Percentiles rank a stretch among this genome's conserved stretches.
Evolutionary conservation across 2,113 vertebrate genomes (phyloP).

Genomic region (Epinephelus fuscoguttatus): DNA sequence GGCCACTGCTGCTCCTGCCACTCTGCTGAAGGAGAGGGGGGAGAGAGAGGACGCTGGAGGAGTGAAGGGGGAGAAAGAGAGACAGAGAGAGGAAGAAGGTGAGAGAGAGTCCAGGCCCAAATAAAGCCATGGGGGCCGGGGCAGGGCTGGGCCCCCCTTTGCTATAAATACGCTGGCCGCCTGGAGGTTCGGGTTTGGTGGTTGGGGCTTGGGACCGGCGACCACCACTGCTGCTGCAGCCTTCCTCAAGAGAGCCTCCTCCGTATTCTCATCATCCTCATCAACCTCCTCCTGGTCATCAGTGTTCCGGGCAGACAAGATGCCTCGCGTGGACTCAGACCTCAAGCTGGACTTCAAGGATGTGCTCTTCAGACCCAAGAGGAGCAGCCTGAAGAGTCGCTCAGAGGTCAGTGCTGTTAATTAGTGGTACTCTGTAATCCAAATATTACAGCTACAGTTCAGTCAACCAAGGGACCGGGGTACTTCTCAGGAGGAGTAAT

Average conservation of each 20-base stretch:
- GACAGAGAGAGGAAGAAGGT: constrained; percentile 21
- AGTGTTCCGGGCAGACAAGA: constrained; percentile 72
- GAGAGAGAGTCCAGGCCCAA: constrained; percentile 82
- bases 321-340: constrained; percentile 96
- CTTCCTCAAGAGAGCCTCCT: constrained; percentile 74
- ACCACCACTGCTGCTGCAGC: constrained; percentile 54
- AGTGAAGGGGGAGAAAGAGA: constrained; percentile 23
- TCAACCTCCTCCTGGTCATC: constrained; percentile 59
- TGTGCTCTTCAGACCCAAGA: constrained; percentile 96
- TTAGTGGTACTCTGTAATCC: not conserved
- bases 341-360: constrained; percentile 99
- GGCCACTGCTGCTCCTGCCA: constrained; percentile 80
- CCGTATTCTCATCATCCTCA: constrained; percentile 58
- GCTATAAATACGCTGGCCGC: constrained; percentile 88
- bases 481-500: not conserved
- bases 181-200: constrained; percentile 87
- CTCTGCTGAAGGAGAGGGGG: constrained; percentile 62
- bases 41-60: constrained; percentile 38
- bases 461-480: not conserved
- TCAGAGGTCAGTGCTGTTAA: constrained; percentile 88
- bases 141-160: constrained; percentile 65
- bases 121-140: constrained; percentile 88
- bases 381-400: constrained; percentile 97
- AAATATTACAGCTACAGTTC: not conserved
- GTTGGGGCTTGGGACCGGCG: constrained; percentile 66